phyloP scores from a whole-genome alignment of 2,797 vertebrate species.

The Anas acuta region DNA sequence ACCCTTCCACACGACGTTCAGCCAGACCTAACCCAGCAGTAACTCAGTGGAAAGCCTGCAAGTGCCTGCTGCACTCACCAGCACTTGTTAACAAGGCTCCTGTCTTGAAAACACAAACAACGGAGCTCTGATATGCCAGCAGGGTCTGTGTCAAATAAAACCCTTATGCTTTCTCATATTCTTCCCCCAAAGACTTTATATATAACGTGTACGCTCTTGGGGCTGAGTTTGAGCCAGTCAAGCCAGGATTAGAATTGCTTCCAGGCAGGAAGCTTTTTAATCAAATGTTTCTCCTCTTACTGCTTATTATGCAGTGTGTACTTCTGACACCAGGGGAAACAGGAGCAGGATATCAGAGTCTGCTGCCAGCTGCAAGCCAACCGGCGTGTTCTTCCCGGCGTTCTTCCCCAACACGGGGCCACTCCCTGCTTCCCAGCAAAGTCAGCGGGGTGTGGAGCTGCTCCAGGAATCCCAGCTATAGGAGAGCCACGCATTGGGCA shows the following conservation, averaged over 20 bases:
- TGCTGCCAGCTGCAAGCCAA: not conserved
- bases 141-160: not conserved
- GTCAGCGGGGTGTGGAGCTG: not conserved
- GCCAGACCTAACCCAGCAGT: not conserved
- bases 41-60: not conserved
- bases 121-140: not conserved
- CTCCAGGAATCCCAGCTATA: not conserved
- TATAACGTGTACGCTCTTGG: not conserved
- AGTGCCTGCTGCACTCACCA: not conserved
- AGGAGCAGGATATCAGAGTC: not conserved
- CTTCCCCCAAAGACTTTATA: not conserved
- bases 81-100: not conserved
- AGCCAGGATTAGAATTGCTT: not conserved
- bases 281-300: not conserved
- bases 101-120: not conserved
- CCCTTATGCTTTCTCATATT: not conserved
- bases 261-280: not conserved
- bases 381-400: not conserved
- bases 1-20: not conserved
- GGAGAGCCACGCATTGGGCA: accelerated
- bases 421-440: not conserved
- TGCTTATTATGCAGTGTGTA: accelerated
- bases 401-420: not conserved
- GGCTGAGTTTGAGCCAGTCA: not conserved
- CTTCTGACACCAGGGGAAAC: not conserved